A percentile compares a stretch with the other conserved stretches of the same genome.
These are phyloP conservation scores for Rhabditoides inermis DNA, from an alignment of 2,888 invertebrate genomes.

Conservation along the genomic window DNA sequence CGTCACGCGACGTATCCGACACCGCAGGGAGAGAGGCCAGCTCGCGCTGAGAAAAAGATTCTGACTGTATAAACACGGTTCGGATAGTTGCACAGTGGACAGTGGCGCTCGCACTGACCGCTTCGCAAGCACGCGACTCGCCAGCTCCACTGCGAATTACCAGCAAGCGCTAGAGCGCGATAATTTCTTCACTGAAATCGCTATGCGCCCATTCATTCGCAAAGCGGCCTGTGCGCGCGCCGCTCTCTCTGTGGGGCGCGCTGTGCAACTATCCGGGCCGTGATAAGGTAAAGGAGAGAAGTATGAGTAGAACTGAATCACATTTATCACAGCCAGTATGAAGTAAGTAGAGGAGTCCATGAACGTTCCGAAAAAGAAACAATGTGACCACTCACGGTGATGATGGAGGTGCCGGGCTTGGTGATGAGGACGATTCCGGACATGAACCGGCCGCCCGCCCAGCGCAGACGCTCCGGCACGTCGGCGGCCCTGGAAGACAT, in stretches of 20 bases:
- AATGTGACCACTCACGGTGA: slow-evolving; percentile 34
- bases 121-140: too few species aligned
- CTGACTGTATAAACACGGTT: too few species aligned
- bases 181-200: too few species aligned
- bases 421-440: slow-evolving; percentile 48
- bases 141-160: background rate
- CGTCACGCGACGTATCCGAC: slow-evolving; percentile 24
- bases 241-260: too few species aligned
- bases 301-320: too few species aligned
- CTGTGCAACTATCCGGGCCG: too few species aligned
- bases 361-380: background rate
- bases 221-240: too few species aligned
- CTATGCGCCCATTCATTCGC: too few species aligned
- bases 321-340: background rate
- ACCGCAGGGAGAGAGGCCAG: slow-evolving; percentile 41
- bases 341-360: background rate
- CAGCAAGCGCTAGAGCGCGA: too few species aligned
- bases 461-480: slow-evolving; percentile 42
- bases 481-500: slow-evolving; percentile 29
- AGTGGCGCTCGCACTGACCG: too few species aligned
- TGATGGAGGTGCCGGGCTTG: slow-evolving; percentile 44
- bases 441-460: slow-evolving; percentile 40
- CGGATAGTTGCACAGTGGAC: too few species aligned
- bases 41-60: slow-evolving; percentile 34
- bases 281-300: too few species aligned